A percentile compares a stretch with the other conserved stretches of the same genome.
Evolutionary conservation across 2,113 vertebrate species (phyloP).

Genomic region (Brienomyrus brachyistius): DNA sequence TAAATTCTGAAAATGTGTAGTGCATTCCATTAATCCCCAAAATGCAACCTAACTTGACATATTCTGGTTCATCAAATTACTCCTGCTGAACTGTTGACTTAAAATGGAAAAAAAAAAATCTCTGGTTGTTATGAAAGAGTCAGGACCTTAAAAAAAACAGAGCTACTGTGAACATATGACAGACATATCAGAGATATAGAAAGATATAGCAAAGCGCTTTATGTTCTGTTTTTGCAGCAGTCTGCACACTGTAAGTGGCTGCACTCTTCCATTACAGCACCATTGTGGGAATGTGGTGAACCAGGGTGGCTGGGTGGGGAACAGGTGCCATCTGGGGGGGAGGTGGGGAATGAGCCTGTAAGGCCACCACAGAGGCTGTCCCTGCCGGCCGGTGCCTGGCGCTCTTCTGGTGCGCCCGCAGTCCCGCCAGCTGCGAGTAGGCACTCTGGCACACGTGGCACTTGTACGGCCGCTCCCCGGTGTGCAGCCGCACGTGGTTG

Average conservation of each 20-base stretch:
- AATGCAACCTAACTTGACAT: neutral
- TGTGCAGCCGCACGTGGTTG: conserved; percentile 84
- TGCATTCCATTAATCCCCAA: neutral
- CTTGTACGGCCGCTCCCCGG: conserved; percentile 85
- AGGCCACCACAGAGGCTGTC: conserved; percentile 38
- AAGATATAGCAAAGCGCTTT: neutral
- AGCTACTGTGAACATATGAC: neutral
- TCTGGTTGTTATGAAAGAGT: neutral
- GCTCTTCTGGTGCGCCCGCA: conserved; percentile 93
- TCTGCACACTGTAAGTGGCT: neutral
- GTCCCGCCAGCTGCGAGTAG: conserved; percentile 90
- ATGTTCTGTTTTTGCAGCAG: neutral
- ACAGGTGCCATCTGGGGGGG: conserved; percentile 59
- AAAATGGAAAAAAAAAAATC: neutral
- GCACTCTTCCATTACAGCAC: conserved; percentile 66
- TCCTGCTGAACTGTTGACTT: neutral
- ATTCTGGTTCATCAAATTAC: neutral
- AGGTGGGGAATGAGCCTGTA: conserved; percentile 69
- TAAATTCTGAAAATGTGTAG: conserved; percentile 2
- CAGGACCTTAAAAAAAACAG: neutral
- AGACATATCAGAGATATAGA: neutral
- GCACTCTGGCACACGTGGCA: conserved; percentile 93
- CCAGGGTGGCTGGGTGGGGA: conserved; percentile 74
- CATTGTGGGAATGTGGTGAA: conserved; percentile 84
- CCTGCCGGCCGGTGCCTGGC: conserved; percentile 82